These are phyloP conservation scores for Andrena haemorrhoa DNA, from an alignment of 2,888 invertebrate genomes.

Conservation along the genomic window DNA sequence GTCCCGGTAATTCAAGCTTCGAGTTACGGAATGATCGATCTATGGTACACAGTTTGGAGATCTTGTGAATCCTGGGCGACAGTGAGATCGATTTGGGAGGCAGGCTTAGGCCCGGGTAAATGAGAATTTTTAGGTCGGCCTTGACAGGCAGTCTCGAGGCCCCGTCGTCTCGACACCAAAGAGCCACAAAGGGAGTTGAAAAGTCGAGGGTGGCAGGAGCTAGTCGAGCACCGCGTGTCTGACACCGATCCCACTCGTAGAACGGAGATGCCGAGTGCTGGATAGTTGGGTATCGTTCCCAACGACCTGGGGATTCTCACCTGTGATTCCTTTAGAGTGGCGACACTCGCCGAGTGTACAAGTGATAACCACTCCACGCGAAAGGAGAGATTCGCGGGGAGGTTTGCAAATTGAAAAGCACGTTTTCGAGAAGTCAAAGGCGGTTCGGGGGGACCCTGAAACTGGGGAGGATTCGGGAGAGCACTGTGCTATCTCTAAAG, in stretches of 20 bases:
- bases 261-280: conserved; percentile 19
- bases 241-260: conserved; percentile 50
- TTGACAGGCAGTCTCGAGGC: conserved; percentile 31
- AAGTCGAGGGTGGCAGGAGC: conserved; percentile 38
- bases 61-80: background rate
- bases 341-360: background rate
- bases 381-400: too few species aligned
- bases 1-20: too few species aligned
- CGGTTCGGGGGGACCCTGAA: too few species aligned
- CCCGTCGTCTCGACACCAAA: conserved; percentile 20
- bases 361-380: conserved; percentile 11
- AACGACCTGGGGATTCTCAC: conserved; percentile 8
- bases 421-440: too few species aligned
- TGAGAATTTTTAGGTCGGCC: conserved; percentile 31
- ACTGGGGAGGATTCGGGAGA: too few species aligned
- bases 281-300: conserved; percentile 26
- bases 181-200: conserved; percentile 34
- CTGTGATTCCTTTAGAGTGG: background rate
- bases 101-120: conserved; percentile 1
- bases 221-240: conserved; percentile 47
- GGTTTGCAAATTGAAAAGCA: too few species aligned
- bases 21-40: too few species aligned
- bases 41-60: too few species aligned
- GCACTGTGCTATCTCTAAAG: too few species aligned
- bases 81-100: background rate